Conservation (phyloP, 2,113 vertebrate genomes). For the Himantopus leucocephalus region DNA sequence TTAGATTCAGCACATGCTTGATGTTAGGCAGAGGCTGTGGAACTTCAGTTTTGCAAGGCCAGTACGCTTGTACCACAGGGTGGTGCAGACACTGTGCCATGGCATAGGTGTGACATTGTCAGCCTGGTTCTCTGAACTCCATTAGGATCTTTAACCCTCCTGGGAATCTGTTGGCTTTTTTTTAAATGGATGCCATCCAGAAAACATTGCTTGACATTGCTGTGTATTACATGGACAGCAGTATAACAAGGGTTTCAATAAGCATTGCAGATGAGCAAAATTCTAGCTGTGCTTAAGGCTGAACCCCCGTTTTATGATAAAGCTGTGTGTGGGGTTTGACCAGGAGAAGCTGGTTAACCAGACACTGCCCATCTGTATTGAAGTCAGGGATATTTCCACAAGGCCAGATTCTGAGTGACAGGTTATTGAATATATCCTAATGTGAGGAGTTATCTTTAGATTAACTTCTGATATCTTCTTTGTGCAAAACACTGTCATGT, state of each 20-base stretch:
- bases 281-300: neutral
- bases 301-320: neutral
- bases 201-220: neutral
- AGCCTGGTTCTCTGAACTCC: rapidly evolving
- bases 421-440: neutral
- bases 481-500: neutral
- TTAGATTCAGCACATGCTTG: neutral
- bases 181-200: neutral
- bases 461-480: neutral
- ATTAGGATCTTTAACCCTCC: neutral
- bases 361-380: neutral
- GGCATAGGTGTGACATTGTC: neutral
- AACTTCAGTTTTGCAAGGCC: neutral
- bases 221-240: neutral
- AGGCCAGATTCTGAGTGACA: neutral
- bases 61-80: rapidly evolving
- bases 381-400: neutral
- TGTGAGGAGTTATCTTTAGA: neutral
- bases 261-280: neutral
- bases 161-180: neutral
- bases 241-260: neutral
- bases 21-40: neutral
- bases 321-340: neutral
- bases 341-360: neutral
- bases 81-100: rapidly evolving